Conservation (phyloP, 1,140 invertebrate species). For the Lamellibrachia luymesi region DNA sequence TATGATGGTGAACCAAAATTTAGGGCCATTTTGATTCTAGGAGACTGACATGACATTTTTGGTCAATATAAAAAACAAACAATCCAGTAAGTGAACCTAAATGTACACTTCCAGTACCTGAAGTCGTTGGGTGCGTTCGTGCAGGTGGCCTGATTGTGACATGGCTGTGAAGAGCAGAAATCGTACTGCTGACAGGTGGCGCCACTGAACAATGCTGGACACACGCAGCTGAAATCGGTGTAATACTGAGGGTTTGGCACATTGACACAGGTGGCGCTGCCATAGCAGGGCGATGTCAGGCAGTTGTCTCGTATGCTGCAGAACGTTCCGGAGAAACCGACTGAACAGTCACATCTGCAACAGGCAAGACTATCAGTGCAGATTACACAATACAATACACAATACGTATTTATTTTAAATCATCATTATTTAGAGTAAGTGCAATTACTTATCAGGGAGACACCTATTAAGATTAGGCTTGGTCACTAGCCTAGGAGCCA, state of each 20-base stretch:
- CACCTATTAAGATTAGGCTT: too few species aligned
- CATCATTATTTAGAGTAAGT: too few species aligned
- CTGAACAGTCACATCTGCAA: slow-evolving; percentile 9
- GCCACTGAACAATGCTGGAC: not conserved
- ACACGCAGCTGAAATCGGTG: not conserved
- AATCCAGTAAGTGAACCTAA: not conserved
- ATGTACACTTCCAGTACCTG: not conserved
- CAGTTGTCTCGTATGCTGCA: slow-evolving; percentile 12
- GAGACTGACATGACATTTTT: not conserved
- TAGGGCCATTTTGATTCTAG: too few species aligned
- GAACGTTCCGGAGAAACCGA: not conserved
- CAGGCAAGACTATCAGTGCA: not conserved
- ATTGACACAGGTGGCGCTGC: slow-evolving; percentile 6
- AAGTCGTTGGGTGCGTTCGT: not conserved
- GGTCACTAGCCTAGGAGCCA: too few species aligned
- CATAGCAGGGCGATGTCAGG: not conserved
- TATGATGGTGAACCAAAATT: too few species aligned
- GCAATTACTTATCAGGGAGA: too few species aligned
- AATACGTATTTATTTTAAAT: too few species aligned
- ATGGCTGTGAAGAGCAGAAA: slow-evolving; percentile 20
- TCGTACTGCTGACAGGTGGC: slow-evolving; percentile 15
- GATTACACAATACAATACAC: too few species aligned
- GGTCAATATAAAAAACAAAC: not conserved
- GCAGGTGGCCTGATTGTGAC: slow-evolving; percentile 23
- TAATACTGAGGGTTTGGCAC: not conserved